Percentiles rank a stretch among this genome's conserved stretches.
These are phyloP conservation scores for cat (Felis catus) DNA, from an alignment of 2,113 vertebrate genomes.

Conservation along the genomic window DNA sequence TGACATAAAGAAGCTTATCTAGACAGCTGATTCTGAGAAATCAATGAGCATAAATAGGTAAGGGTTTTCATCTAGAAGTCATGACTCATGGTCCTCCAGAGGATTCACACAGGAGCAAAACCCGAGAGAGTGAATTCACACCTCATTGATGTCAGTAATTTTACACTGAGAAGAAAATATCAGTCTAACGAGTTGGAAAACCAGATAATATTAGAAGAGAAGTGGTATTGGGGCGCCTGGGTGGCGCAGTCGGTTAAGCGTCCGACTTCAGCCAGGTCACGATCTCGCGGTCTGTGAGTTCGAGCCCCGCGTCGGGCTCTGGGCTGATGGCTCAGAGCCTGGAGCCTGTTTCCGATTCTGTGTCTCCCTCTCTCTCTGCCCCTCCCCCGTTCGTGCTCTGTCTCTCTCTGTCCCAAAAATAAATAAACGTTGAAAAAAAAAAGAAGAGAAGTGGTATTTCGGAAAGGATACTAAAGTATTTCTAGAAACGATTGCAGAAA, in stretches of 20 bases:
- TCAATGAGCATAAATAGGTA: conserved; percentile 44
- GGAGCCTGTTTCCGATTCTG: no score
- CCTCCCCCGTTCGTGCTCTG: no score
- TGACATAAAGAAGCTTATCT: not conserved
- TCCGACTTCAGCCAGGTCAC: no score
- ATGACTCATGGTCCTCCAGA: conserved; percentile 56
- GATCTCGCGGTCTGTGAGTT: no score
- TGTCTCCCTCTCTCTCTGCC: no score
- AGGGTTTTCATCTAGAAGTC: conserved; percentile 47
- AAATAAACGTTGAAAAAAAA: no score
- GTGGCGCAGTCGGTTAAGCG: no score
- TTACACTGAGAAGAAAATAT: conserved; percentile 41
- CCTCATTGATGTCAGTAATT: conserved; percentile 43
- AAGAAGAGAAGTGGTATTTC: conserved; percentile 55
- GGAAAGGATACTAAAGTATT: conserved; percentile 21
- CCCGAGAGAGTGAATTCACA: conserved; percentile 31
- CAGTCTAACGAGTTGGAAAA: conserved; percentile 46
- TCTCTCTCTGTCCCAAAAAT: no score
- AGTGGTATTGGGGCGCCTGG: not conserved
- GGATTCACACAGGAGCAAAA: conserved; percentile 39
- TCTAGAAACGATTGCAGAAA: conserved; percentile 53
- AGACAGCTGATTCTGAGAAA: not conserved
- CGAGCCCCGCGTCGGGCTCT: no score
- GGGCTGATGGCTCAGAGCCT: no score
- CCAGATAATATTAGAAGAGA: conserved; percentile 60